phyloP scores from a whole-genome alignment of 2,113 vertebrate genomes.

The Poeciliopsis retropinna region DNA sequence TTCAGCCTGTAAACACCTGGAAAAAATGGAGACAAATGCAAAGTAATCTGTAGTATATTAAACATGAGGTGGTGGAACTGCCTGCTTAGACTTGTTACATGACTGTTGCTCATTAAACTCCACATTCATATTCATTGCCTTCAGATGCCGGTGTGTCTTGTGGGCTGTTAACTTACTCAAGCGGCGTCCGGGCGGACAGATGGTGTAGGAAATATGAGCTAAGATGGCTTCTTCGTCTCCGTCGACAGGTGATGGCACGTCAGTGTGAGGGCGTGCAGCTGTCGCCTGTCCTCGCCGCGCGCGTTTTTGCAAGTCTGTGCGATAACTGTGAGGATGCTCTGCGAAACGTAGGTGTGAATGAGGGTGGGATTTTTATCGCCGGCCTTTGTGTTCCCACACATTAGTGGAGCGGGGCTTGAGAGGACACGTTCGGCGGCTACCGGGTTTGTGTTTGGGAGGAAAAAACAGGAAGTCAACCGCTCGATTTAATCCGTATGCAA shows the following conservation, averaged over 20 bases:
- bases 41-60: conserved; percentile 5
- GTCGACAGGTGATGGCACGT: conserved; percentile 65
- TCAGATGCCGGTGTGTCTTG: conserved; percentile 42
- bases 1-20: background rate
- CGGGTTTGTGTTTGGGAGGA: conserved; percentile 5
- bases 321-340: conserved; percentile 24
- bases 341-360: conserved; percentile 42
- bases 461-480: conserved; percentile 17
- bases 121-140: conserved; percentile 62
- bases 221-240: conserved; percentile 57
- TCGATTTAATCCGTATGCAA: conserved; percentile 31
- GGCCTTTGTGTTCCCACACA: conserved; percentile 47
- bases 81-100: conserved; percentile 18
- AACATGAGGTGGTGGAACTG: background rate
- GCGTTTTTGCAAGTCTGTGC: conserved; percentile 16
- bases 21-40: background rate
- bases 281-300: conserved; percentile 28
- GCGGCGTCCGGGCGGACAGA: conserved; percentile 52
- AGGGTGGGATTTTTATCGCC: conserved; percentile 57
- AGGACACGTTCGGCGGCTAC: conserved; percentile 38
- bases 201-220: conserved; percentile 58
- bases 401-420: conserved; percentile 50
- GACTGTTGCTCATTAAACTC: conserved; percentile 36
- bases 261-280: conserved; percentile 63
- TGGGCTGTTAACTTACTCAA: conserved; percentile 27